Conservation (phyloP, 35 echinoderm and acorn worm species). For the Ophiothrix spiculata region DNA sequence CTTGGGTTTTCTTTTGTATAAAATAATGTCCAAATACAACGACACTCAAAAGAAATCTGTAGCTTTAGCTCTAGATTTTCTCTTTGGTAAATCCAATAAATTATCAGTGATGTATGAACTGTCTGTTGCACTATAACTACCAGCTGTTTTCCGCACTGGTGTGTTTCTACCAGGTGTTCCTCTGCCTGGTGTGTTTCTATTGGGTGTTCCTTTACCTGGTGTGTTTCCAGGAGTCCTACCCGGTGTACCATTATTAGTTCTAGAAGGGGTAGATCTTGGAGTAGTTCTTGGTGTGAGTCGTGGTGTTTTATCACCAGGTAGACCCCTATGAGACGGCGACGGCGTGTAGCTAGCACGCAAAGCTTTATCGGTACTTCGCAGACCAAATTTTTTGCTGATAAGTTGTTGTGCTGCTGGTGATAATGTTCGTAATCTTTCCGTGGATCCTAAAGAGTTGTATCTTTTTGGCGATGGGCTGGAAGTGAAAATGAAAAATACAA, state of each 20-base stretch:
- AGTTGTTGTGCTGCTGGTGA: constrained; percentile 90
- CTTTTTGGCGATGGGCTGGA: constrained; percentile 76
- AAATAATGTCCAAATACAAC: too few relatives aligned
- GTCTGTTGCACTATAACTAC: background rate
- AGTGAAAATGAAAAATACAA: too few relatives aligned
- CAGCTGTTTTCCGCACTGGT: background rate
- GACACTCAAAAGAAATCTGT: constrained; percentile 97
- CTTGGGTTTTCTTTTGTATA: too few relatives aligned
- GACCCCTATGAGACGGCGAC: constrained; percentile 43
- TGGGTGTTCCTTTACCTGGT: too few relatives aligned
- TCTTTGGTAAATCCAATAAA: constrained; percentile 74
- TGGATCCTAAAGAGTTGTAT: constrained; percentile 54
- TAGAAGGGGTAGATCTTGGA: constrained; percentile 40
- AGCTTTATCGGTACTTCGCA: constrained; percentile 63
- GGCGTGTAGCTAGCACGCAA: constrained; percentile 91
- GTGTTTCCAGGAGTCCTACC: constrained; percentile 2
- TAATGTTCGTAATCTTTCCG: constrained; percentile 73
- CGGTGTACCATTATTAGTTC: too few relatives aligned
- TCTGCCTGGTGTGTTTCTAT: too few relatives aligned
- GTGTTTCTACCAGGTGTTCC: too few relatives aligned
- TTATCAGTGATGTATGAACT: constrained; percentile 77
- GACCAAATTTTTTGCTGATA: constrained; percentile 62
- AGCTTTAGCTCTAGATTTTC: constrained; percentile 56
- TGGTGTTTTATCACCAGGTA: constrained; percentile 75
- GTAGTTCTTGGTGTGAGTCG: constrained; percentile 40